These are phyloP conservation scores for Oscheius sp. DNA, from an alignment of 2,888 invertebrate species.

Conservation along the genomic window DNA sequence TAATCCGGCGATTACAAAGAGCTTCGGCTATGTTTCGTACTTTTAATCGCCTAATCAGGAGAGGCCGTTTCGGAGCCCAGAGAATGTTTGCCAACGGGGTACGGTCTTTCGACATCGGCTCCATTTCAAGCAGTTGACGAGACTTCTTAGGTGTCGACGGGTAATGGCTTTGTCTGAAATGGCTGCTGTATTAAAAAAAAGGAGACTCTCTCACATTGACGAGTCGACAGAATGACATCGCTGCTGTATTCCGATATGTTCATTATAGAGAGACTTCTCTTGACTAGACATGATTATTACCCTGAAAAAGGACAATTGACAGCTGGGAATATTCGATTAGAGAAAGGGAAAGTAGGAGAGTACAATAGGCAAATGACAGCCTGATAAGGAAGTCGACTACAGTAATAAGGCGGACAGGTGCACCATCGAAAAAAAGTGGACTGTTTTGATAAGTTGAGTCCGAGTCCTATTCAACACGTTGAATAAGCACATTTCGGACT, in stretches of 20 bases:
- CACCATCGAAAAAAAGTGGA: not conserved
- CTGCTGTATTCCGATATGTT: not conserved
- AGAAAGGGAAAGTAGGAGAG: not conserved
- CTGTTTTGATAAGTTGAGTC: not conserved
- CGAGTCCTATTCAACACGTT: not conserved
- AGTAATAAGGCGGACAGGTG: not conserved
- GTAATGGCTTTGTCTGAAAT: not conserved
- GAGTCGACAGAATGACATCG: not conserved
- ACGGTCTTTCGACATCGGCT: too few species aligned
- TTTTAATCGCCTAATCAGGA: constrained; percentile 12
- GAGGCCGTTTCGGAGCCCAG: constrained; percentile 10
- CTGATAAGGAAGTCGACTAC: not conserved
- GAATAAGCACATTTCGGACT: not conserved
- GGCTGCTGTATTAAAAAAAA: not conserved
- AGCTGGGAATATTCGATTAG: not conserved
- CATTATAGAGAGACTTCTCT: not conserved
- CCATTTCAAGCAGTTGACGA: constrained; percentile 85
- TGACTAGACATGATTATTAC: not conserved
- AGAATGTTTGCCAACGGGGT: not conserved
- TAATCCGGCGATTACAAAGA: constrained; percentile 2
- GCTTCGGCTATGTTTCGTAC: not conserved
- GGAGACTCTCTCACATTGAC: too few species aligned
- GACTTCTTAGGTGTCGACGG: constrained; percentile 92
- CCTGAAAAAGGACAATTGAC: not conserved
- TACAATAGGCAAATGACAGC: not conserved